Evolutionary conservation across 53 echinoderm and acorn worm genomes (phyloP), one percentile per base, ranked within the genome.

Genomic region (Actinopyga echinites): DNA sequence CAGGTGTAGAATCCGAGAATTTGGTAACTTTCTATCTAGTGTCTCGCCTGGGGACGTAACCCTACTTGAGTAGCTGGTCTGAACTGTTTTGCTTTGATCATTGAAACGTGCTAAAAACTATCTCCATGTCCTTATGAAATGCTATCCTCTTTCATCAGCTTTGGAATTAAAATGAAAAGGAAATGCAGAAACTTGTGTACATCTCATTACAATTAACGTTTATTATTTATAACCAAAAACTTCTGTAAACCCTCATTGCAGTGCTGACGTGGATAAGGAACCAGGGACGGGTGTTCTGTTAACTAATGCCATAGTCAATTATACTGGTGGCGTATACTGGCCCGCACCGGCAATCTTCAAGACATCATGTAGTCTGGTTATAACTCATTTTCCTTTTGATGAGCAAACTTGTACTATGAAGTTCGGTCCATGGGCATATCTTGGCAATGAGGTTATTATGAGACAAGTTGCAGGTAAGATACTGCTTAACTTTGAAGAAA

Each of bases 311-410:
- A 84, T 89, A 8, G 86, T 95, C 22, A 84, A 68, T 30, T 69
- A 77, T 58, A 82, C 81, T 33, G 95, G 95, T 5, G 40, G 64
- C 11, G 91, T 95, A 9, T 93, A 83, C 80, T 93, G 93, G 95
- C 89, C 93, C 12, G 95, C 95, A 8, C 95, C 95, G 0, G 95
- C 95, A 38, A 95, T 95, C 65, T 93, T 95, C 87, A 93, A 90
- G 84, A 87, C 91, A 62, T 95, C 93, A 33, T 95, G 95, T 56
- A 89, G 83, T 12, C 65, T 95, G 42, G 89, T 82, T 38, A 87
- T 93, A 44, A 86, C 85, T 3, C 91, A 86, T 65, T 95, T 95
- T 58, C 95, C 95, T 17, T 95, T 93, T 25, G 95, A 95, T 82
- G 64, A 84, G 71, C 95, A 95, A 81, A 75, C 83, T 15, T 95